A percentile compares a stretch with the other conserved stretches of the same genome.
Conservation (phyloP, 92 coral and sea anemone genomes). For the Parazoanthus swiftii region DNA sequence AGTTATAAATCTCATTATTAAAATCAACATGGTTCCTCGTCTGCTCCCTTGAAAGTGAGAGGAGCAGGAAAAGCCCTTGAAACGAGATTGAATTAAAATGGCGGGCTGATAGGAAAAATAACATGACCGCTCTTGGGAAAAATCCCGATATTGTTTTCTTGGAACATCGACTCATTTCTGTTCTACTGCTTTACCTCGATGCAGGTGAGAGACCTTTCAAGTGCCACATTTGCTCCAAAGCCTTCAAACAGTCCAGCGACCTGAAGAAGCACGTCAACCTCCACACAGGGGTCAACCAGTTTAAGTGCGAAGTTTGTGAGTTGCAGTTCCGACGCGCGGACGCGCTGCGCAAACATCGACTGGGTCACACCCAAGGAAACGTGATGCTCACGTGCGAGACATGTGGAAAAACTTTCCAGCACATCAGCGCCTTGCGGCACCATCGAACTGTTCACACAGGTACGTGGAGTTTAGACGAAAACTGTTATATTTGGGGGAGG, state of each 20-base stretch:
- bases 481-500: too few species aligned
- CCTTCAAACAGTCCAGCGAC: conserved; percentile 99
- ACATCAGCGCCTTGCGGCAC: conserved; percentile 70
- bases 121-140: too few species aligned
- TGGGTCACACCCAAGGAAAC: conserved; percentile 84
- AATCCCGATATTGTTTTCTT: too few species aligned
- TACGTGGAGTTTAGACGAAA: conserved; percentile 17
- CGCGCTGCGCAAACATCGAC: conserved; percentile 91
- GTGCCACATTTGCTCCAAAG: conserved; percentile 93
- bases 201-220: conserved; percentile 95
- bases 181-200: conserved; percentile 10
- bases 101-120: too few species aligned
- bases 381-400: conserved; percentile 64
- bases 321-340: conserved; percentile 97
- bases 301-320: conserved; percentile 92
- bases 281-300: conserved; percentile 97
- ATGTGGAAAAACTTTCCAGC: conserved; percentile 80
- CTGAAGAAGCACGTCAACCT: conserved; percentile 97
- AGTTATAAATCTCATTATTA: too few species aligned
- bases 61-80: too few species aligned
- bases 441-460: conserved; percentile 78
- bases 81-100: too few species aligned
- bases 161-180: background rate
- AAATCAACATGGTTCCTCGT: too few species aligned
- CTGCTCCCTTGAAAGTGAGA: too few species aligned